Evolutionary conservation across 2,113 vertebrate species (phyloP).

Genomic region (Bujurquina vittata): DNA sequence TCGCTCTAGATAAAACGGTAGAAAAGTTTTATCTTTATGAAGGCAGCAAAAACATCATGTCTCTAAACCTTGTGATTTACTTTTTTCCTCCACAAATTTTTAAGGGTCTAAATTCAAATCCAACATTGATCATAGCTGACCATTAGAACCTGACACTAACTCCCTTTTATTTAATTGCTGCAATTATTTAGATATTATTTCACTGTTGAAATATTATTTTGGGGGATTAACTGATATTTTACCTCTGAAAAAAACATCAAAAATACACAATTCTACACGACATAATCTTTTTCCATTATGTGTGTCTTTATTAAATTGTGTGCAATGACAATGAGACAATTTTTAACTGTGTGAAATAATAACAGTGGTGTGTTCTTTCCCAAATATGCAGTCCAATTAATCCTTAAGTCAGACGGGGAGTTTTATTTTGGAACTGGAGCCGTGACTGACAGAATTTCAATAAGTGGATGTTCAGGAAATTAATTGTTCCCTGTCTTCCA

Average conservation of each 20-base stretch:
- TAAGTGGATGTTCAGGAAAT: constrained; percentile 13
- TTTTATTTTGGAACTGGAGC: constrained; percentile 18
- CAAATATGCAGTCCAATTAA: constrained; percentile 4
- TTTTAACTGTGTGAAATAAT: not conserved
- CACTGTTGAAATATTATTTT: not conserved
- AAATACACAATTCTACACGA: not conserved
- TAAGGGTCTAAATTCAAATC: not conserved
- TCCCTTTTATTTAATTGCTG: not conserved
- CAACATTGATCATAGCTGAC: not conserved
- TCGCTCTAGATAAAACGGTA: not conserved
- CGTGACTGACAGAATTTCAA: not conserved
- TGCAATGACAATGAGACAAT: not conserved
- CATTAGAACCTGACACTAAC: not conserved
- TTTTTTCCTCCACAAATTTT: not conserved
- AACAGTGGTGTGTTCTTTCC: not conserved
- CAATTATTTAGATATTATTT: not conserved
- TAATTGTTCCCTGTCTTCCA: not conserved
- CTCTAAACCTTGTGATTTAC: not conserved
- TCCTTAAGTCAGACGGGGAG: not conserved
- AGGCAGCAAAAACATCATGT: no score
- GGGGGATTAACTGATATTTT: not conserved
- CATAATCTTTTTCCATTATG: not conserved
- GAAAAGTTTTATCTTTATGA: not conserved
- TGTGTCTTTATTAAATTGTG: not conserved
- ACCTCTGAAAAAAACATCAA: not conserved